A percentile compares a stretch with the other conserved stretches of the same genome.
These are phyloP conservation scores for Naja naja DNA, from an alignment of 2,113 vertebrate species.

Conservation along the genomic window DNA sequence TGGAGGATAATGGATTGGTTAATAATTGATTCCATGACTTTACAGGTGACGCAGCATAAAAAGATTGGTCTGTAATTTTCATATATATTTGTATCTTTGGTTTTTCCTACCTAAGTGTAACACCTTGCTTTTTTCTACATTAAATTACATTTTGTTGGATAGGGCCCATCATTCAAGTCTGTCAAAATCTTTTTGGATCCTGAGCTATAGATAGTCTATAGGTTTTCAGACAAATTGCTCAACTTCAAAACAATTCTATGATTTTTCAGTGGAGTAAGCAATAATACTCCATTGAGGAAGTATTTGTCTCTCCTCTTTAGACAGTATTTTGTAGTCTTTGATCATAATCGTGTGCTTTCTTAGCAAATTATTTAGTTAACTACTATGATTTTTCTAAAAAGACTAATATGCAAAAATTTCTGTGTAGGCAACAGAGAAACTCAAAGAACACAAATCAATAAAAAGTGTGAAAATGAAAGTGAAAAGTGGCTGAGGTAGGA, in stretches of 20 bases:
- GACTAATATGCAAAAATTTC: conserved; percentile 23
- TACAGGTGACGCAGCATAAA: no score
- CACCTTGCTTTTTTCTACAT: no score
- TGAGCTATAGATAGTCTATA: background rate
- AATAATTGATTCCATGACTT: no score
- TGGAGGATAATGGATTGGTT: no score
- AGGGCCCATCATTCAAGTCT: no score
- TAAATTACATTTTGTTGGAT: no score
- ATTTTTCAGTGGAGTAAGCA: background rate
- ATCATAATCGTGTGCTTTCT: conserved; percentile 26
- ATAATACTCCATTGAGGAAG: background rate
- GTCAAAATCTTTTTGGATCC: no score
- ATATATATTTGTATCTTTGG: no score
- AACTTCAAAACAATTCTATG: conserved; percentile 3
- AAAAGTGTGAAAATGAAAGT: background rate
- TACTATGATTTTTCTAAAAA: no score
- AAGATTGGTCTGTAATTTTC: no score
- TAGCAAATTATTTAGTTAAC: conserved; percentile 22
- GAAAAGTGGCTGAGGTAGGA: background rate
- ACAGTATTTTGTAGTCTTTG: conserved; percentile 30
- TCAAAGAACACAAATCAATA: conserved; percentile 11
- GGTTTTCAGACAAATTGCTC: conserved; percentile 26
- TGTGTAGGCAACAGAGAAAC: background rate
- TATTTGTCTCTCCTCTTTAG: conserved; percentile 20
- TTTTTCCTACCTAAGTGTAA: no score